These are phyloP conservation scores for Polydesmus complanatus DNA, from an alignment of 2,888 invertebrate genomes.

Conservation along the genomic window DNA sequence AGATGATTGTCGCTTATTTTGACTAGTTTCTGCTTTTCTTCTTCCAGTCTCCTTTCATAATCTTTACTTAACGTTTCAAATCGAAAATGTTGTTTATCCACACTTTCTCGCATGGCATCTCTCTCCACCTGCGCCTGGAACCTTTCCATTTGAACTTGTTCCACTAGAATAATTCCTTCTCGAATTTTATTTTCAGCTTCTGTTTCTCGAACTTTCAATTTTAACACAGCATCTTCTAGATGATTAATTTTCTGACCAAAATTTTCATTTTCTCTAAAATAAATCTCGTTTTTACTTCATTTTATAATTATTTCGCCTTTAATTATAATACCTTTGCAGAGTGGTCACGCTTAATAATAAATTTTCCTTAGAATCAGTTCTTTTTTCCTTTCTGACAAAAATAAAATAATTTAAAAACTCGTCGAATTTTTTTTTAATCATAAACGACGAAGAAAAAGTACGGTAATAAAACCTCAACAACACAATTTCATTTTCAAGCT, in stretches of 20 bases:
- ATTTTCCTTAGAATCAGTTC: background rate
- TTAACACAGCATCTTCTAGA: background rate
- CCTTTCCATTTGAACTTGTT: background rate
- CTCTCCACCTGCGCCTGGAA: background rate
- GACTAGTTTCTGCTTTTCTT: background rate
- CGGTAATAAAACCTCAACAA: background rate
- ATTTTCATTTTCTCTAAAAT: background rate
- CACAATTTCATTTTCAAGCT: background rate
- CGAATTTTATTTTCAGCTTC: constrained; percentile 1
- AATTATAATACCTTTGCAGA: background rate
- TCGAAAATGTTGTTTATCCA: background rate
- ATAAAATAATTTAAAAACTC: background rate
- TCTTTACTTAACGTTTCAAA: background rate
- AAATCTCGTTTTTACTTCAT: background rate
- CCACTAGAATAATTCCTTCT: background rate
- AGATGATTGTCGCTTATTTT: background rate
- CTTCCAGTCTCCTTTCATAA: background rate
- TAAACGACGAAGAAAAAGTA: background rate
- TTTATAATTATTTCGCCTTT: no score
- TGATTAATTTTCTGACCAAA: background rate
- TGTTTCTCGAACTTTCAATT: background rate
- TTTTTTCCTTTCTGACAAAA: background rate
- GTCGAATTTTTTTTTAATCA: no score
- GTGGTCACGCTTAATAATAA: background rate
- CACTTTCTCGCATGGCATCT: background rate